Conservation (phyloP, 1,140 invertebrate genomes). For the Amyelois transitella region DNA sequence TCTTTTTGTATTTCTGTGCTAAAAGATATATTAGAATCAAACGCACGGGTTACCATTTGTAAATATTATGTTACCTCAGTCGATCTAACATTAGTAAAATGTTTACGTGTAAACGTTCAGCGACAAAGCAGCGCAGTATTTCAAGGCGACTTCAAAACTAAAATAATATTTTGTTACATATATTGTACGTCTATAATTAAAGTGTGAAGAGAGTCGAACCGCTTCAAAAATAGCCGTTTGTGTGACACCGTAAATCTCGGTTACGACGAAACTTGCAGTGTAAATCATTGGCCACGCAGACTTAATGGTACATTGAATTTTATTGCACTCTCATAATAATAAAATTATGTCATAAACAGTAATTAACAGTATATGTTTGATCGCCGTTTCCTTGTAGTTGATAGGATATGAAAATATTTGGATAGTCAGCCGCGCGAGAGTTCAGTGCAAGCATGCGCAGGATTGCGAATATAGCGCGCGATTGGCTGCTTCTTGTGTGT, state of each 20-base stretch:
- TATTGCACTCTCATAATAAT: conserved; percentile 52
- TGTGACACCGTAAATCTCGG: conserved; percentile 64
- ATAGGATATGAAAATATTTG: neutral
- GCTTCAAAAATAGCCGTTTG: conserved; percentile 63
- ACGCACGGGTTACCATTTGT: too few relatives aligned
- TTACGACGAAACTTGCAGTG: conserved; percentile 56
- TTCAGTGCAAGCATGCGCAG: neutral
- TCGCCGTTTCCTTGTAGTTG: neutral
- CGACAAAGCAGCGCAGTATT: conserved; percentile 31
- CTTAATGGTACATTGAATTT: conserved; percentile 61
- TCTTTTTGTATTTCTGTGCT: too few relatives aligned
- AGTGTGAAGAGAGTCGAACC: conserved; percentile 63
- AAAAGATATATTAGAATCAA: too few relatives aligned
- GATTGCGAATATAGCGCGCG: neutral
- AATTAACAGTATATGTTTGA: conserved; percentile 33
- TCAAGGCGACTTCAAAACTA: conserved; percentile 40
- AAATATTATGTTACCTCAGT: too few relatives aligned
- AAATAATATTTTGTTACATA: conserved; percentile 59
- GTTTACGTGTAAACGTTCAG: neutral
- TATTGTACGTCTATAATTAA: conserved; percentile 68
- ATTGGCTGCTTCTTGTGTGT: too few relatives aligned
- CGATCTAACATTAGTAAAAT: too few relatives aligned
- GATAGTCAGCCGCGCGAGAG: neutral
- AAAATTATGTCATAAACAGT: conserved; percentile 45
- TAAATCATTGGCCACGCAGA: conserved; percentile 56